Percentiles rank a stretch among this genome's conserved stretches.
Evolutionary conservation across 1,140 invertebrate genomes (phyloP).

Genomic region (Drosophila lowei): DNA sequence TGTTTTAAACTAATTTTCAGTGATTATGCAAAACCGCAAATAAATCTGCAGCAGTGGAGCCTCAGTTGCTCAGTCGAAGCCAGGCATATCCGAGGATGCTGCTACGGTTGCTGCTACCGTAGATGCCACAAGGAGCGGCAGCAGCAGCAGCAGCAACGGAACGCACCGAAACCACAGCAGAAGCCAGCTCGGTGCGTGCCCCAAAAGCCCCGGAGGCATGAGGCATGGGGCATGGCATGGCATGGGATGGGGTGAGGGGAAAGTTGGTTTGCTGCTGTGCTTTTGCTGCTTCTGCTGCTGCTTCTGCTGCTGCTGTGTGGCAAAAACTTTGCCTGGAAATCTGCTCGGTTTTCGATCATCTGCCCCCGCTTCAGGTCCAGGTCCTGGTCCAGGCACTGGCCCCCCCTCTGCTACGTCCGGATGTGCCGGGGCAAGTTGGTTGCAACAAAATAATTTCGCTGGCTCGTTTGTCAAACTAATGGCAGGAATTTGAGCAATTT

Average conservation of each 20-base stretch:
- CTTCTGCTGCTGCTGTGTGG: slow-evolving; percentile 29
- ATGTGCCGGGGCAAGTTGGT: slow-evolving; percentile 41
- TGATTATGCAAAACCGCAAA: slow-evolving; percentile 81
- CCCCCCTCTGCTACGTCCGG: not conserved
- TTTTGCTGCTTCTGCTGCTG: too few relatives aligned
- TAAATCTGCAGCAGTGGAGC: slow-evolving; percentile 75
- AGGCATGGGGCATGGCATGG: not conserved
- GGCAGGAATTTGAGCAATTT: slow-evolving; percentile 79
- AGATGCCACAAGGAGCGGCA: slow-evolving; percentile 17
- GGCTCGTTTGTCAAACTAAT: slow-evolving; percentile 80
- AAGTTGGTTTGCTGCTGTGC: slow-evolving; percentile 34
- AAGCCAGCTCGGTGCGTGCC: slow-evolving; percentile 54
- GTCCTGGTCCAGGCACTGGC: not conserved
- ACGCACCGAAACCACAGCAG: slow-evolving; percentile 43
- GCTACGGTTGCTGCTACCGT: too few relatives aligned
- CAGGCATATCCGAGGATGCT: slow-evolving; percentile 11
- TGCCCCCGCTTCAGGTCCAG: not conserved
- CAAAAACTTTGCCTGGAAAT: slow-evolving; percentile 64
- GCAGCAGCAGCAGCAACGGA: not conserved
- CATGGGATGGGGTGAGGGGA: not conserved
- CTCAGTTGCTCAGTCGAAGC: slow-evolving; percentile 30
- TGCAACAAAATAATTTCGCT: slow-evolving; percentile 78
- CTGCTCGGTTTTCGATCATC: slow-evolving; percentile 41
- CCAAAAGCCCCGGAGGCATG: slow-evolving; percentile 7
- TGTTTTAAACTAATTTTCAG: slow-evolving; percentile 80